Base-by-base conservation (phyloP, 1,140 invertebrate species). In the Zaprionus nigranus region DNA sequence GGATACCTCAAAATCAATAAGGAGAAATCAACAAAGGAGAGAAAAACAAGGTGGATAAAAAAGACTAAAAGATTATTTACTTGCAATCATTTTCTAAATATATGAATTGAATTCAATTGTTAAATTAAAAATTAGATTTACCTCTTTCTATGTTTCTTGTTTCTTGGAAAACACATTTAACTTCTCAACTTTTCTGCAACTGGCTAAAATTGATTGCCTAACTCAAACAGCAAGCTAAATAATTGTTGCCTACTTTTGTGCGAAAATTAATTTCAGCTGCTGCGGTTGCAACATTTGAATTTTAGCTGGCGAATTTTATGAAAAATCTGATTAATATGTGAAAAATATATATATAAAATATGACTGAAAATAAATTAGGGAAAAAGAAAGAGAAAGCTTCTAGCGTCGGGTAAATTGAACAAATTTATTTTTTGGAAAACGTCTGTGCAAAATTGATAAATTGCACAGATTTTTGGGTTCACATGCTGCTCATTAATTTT, bases 201-300 rank as follows among this genome's bases (percentile, higher is more conserved):
- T 34, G 15, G 17, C 6, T 65, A 36, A 20, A 51, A 60, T 17
- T 22, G 17, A 69, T 54, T 66, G 46, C 46, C 5, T 66, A 28
- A 30, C 15, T 22, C 3, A 22, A 53, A 12, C 51, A 13, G 5
- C 24, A 7, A 6, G 53, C 13, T 5, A 5, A 58, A 17, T 58
- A 58, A 58, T 58, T 58, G 30, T 58, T 17, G 30, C 62, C 24
- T 66, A 54, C 70, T 73, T 66, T 73, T 28, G 20, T 12, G 56
- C 26, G 34, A 24, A 28, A 54, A 65, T 53, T 40, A 49, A 58
- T 59, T 58, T 58, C n/a, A 15, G 12, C 26, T 57, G 24, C 20
- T 15, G 24, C 24, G 7, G 36, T 6, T 20, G 40, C 17, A 15
- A 11, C 30, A 9, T 60, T 17, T 46, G 40, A 51, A 22, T 11